Percentiles rank a stretch among this genome's conserved stretches.
Conservation (phyloP, 1,140 invertebrate species). For the Ips typographus region DNA sequence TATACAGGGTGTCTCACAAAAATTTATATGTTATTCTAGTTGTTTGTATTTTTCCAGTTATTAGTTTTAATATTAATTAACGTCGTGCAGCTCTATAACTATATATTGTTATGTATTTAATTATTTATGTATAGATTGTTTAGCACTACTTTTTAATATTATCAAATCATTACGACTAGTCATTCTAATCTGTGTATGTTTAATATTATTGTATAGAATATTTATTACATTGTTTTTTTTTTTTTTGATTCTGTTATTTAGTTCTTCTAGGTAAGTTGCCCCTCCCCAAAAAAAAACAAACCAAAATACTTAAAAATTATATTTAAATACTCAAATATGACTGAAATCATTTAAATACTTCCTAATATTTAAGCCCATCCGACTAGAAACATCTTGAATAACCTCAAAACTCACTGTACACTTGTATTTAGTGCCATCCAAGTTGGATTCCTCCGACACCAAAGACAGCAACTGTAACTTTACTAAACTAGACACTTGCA, state of each 20-base stretch:
- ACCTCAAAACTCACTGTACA: conserved; percentile 74
- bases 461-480: conserved; percentile 67
- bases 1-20: too few species aligned
- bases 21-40: too few species aligned
- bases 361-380: conserved; percentile 70
- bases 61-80: too few species aligned
- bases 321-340: conserved; percentile 41
- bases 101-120: too few species aligned
- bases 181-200: neutral
- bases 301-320: neutral
- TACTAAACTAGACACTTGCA: conserved; percentile 76
- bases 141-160: neutral
- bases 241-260: neutral
- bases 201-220: neutral
- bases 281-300: too few species aligned
- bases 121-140: neutral
- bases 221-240: conserved; percentile 4
- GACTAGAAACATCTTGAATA: conserved; percentile 66
- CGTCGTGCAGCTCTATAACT: too few species aligned
- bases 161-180: conserved; percentile 1
- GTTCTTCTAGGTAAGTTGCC: too few species aligned
- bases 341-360: conserved; percentile 75
- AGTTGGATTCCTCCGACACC: conserved; percentile 62
- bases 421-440: conserved; percentile 70
- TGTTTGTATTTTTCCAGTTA: too few species aligned